These are phyloP conservation scores for Brachionus manjavacas DNA, from an alignment of 1,140 invertebrate genomes.

Conservation along the genomic window DNA sequence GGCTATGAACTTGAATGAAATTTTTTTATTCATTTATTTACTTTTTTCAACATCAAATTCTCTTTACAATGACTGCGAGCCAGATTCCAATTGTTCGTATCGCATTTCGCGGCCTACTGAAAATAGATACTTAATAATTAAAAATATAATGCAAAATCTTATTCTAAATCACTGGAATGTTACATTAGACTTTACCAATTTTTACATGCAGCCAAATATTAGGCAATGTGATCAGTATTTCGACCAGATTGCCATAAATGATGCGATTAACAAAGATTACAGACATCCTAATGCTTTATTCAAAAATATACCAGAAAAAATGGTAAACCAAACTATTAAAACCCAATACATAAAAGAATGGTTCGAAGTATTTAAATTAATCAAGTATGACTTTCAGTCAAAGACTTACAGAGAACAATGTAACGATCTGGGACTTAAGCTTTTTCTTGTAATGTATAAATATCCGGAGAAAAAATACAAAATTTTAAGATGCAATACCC, in stretches of 20 bases:
- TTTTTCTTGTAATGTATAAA: conserved; percentile 7
- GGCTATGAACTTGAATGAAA: not conserved
- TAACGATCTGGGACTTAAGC: conserved; percentile 31
- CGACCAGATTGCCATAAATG: conserved; percentile 2
- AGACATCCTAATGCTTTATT: conserved; percentile 36
- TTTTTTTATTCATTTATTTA: conserved; percentile 46
- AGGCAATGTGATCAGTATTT: conserved; percentile 36
- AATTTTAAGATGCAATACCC: conserved; percentile 26
- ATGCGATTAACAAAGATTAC: not conserved
- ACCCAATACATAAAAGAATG: conserved; percentile 29
- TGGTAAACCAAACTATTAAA: conserved; percentile 19
- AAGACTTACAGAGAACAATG: conserved; percentile 6
- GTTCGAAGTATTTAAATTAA: conserved; percentile 26
- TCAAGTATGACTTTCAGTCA: conserved; percentile 25
- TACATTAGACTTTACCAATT: conserved; percentile 30
- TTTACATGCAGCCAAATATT: conserved; percentile 23
- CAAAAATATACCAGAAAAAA: conserved; percentile 18
- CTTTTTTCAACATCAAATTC: not conserved
- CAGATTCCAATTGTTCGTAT: conserved; percentile 22
- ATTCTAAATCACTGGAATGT: conserved; percentile 30
- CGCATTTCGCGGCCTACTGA: conserved; percentile 1
- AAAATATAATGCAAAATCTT: conserved; percentile 20
- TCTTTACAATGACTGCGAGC: not conserved
- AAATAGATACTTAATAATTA: conserved; percentile 14
- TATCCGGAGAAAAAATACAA: conserved; percentile 5